phyloP scores from a whole-genome alignment of 2,797 vertebrate genomes.

The Emydoidea blandingii region DNA sequence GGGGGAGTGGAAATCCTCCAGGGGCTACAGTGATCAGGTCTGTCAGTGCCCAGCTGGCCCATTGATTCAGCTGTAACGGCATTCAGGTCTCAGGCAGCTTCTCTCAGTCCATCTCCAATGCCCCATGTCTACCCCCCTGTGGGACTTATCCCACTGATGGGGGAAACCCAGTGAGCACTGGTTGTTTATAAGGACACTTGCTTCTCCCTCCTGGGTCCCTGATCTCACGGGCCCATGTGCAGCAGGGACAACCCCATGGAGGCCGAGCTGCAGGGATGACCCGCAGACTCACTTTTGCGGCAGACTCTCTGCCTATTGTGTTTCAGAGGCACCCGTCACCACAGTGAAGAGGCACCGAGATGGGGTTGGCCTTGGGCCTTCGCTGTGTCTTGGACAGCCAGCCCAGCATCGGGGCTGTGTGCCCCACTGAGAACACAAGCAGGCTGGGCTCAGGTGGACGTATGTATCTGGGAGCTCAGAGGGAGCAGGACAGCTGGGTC shows the following conservation, averaged over 20 bases:
- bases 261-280: fast-evolving
- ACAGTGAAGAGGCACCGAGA: too few relatives aligned
- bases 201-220: not conserved
- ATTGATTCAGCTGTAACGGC: not conserved
- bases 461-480: not conserved
- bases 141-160: not conserved
- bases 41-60: not conserved
- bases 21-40: not conserved
- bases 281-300: not conserved
- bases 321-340: too few relatives aligned
- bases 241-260: too few relatives aligned
- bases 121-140: not conserved
- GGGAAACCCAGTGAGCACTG: too few relatives aligned
- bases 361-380: too few relatives aligned
- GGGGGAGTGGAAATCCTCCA: not conserved
- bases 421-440: not conserved
- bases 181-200: not conserved
- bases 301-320: not conserved
- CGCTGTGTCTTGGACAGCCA: too few relatives aligned
- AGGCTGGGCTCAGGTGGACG: too few relatives aligned
- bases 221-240: not conserved
- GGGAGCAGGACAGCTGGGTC: too few relatives aligned
- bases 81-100: not conserved
- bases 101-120: not conserved
- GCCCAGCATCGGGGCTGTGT: not conserved